Conservation (phyloP, 2,797 vertebrate species). For the Poecilia gillii region DNA sequence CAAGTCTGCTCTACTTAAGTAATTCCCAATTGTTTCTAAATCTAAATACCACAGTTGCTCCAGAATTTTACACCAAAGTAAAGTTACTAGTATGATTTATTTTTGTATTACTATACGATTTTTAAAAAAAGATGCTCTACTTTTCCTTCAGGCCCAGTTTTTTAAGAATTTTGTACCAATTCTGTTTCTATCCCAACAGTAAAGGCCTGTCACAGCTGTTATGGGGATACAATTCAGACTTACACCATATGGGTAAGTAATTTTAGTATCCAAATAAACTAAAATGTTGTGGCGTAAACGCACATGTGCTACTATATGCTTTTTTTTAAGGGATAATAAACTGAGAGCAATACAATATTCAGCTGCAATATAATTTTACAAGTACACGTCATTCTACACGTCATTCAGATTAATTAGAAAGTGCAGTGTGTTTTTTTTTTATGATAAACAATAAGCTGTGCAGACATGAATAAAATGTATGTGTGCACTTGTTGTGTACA, state of each 20-base stretch:
- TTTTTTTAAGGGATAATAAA: background rate
- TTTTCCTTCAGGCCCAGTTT: background rate
- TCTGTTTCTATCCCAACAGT: background rate
- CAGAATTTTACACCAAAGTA: background rate
- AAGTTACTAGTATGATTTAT: background rate
- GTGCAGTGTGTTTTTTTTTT: background rate
- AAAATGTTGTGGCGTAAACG: background rate
- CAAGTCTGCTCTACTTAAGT: background rate
- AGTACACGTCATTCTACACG: background rate
- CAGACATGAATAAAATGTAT: conserved; percentile 6
- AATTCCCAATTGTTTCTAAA: background rate
- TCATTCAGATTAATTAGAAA: background rate
- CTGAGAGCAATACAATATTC: background rate
- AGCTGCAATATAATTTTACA: background rate
- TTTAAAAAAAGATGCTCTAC: background rate
- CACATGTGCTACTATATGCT: background rate
- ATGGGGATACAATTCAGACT: background rate
- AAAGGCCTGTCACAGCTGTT: background rate
- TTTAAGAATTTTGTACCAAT: background rate
- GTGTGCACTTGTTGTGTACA: background rate
- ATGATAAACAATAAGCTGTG: conserved; percentile 1
- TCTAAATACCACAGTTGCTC: background rate
- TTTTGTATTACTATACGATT: background rate
- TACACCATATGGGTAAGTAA: background rate
- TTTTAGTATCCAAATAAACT: background rate